Conservation (phyloP, 2,113 vertebrate species). For the Pedionomus torquatus region DNA sequence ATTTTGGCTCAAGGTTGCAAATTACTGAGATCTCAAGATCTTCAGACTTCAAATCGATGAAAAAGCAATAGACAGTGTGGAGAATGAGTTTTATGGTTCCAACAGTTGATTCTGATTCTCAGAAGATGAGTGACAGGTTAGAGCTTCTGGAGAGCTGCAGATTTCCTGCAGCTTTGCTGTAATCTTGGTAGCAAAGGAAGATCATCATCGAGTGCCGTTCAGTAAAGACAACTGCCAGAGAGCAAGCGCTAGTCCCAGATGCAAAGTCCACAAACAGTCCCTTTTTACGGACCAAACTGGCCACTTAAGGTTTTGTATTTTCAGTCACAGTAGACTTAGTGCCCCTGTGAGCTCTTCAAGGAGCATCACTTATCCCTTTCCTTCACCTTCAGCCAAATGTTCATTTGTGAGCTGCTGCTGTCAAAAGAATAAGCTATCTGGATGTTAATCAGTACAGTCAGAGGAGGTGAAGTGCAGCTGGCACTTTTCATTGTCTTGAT, state of each 20-base stretch:
- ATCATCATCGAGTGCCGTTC: neutral
- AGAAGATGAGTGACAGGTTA: neutral
- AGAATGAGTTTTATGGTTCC: neutral
- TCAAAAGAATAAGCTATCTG: neutral
- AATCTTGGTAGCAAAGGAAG: neutral
- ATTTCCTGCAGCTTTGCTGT: neutral
- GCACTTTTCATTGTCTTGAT: neutral
- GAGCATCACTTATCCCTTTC: neutral
- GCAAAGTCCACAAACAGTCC: neutral
- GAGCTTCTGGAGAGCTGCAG: neutral
- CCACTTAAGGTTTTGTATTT: neutral
- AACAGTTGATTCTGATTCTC: neutral
- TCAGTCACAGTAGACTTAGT: neutral
- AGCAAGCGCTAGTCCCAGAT: neutral
- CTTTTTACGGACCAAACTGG: neutral
- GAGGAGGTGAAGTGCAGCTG: neutral
- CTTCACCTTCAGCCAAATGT: neutral
- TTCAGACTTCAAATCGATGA: neutral
- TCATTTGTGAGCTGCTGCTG: neutral
- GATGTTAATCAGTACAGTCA: neutral
- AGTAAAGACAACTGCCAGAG: neutral
- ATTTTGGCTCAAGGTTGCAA: neutral
- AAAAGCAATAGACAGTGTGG: neutral
- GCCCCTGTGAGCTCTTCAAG: neutral
- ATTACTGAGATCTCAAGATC: neutral